Base-by-base conservation (phyloP, 2,113 vertebrate species). In the Mohoua ochrocephala region DNA sequence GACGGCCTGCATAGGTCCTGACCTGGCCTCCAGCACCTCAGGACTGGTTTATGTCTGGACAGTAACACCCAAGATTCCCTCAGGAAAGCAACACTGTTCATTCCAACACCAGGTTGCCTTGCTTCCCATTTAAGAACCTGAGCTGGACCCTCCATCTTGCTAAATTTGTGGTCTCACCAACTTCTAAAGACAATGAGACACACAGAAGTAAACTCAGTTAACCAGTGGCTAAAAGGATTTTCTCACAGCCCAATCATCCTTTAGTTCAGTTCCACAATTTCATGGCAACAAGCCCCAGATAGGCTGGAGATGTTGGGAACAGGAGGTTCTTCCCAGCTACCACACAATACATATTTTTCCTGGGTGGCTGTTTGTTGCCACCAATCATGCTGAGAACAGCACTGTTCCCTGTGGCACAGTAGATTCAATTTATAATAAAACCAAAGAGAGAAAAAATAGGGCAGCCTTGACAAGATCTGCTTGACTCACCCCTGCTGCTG, bases 401-500 rank as follows among this genome's bases (percentile, higher is more conserved):
- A 15, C 33, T 47, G 56, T 84, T 76, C 63, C 71, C 79, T 61
- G 56, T 76, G 53, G 86, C 85, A 88, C 67, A 74, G 49, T 75
- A 16, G 23, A 90, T 84, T 47, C 6, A 9, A 92, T 84, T 92
- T 93, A 92, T 31, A 88, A 74, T 50, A 76, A 95, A 93, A 87
- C 49, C 21, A 61, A 78, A 70, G 80, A 60, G 45, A 89, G 54
- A 74, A 93, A 77, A 95, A 96, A 86, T 35, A 87, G 83, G 64
- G 15, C 86, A 91, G 84, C 44, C 33, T 84, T 84, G 39, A 88
- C 54, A 86, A 83, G 63, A 80, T 70, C 30, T 74, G 68, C 47
- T 80, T 93, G 95, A 92, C 47, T 95, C 91, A 92, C 27, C 35
- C 79, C 86, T 80, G 83, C 80, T 74, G 68, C 61, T 73, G 73